These are phyloP conservation scores for Caenorhabditis doughertyi DNA, from an alignment of 2,888 invertebrate species.

Conservation along the genomic window DNA sequence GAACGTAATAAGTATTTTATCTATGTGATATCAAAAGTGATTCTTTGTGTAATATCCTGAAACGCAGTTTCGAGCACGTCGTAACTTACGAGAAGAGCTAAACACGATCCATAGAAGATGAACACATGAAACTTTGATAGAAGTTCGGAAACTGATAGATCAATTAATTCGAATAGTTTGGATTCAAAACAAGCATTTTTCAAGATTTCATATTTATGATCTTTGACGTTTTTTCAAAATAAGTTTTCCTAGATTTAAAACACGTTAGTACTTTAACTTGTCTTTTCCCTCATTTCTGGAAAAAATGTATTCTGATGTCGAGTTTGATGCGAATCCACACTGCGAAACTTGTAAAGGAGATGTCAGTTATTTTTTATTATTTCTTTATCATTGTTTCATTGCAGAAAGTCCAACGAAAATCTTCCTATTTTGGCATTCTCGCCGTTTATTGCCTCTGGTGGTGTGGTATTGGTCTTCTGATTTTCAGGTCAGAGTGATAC, in stretches of 20 bases:
- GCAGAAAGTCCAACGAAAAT: constrained; percentile 37
- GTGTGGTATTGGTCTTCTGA: constrained; percentile 45
- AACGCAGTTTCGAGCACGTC: no score
- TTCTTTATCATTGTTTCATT: neutral
- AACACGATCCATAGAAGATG: no score
- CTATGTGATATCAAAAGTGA: constrained; percentile 12
- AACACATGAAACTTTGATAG: no score
- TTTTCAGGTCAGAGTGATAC: constrained; percentile 11
- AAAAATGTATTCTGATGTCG: constrained; percentile 28
- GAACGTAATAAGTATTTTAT: constrained; percentile 20
- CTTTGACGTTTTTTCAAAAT: no score
- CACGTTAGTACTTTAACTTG: neutral
- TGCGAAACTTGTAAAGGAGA: constrained; percentile 37
- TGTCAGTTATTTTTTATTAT: neutral
- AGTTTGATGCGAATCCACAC: constrained; percentile 8
- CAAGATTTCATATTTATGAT: no score
- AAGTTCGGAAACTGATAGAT: no score
- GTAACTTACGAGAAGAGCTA: no score
- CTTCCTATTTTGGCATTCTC: constrained; percentile 37
- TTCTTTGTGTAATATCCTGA: no score
- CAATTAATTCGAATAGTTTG: no score
- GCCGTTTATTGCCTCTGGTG: constrained; percentile 57
- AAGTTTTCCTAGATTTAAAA: neutral
- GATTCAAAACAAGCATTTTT: no score
- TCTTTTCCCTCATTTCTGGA: constrained; percentile 7